These are phyloP conservation scores for Epinephelus moara DNA, from an alignment of 2,113 vertebrate species.

Conservation along the genomic window DNA sequence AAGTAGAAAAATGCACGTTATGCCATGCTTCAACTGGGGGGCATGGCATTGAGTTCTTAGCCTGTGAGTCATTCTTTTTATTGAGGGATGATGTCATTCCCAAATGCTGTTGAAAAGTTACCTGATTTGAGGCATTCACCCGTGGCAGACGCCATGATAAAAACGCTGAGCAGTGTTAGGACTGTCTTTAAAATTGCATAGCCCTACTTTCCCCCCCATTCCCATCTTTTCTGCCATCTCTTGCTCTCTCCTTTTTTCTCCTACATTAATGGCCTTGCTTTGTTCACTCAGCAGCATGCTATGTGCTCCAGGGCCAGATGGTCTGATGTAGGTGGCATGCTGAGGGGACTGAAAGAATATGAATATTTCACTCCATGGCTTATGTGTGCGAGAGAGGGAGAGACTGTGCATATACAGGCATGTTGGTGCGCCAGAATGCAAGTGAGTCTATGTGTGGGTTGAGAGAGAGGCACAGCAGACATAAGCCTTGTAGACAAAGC, in stretches of 20 bases:
- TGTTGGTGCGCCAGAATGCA: conserved; percentile 17
- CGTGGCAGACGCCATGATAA: conserved; percentile 37
- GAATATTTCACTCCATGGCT: conserved; percentile 73
- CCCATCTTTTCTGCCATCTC: conserved; percentile 34
- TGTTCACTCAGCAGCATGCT: conserved; percentile 61
- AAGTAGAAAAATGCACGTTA: conserved; percentile 32
- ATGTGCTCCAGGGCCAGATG: conserved; percentile 69
- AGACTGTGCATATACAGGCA: conserved; percentile 19
- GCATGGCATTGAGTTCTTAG: conserved; percentile 21
- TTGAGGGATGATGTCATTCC: conserved; percentile 70
- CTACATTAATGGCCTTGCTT: conserved; percentile 60
- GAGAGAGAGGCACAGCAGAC: conserved; percentile 46
- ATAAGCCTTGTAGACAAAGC: conserved; percentile 43
- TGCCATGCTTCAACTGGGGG: conserved; percentile 34
- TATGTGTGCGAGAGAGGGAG: conserved; percentile 25
- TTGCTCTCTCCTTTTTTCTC: conserved; percentile 11
- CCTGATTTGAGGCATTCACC: conserved; percentile 60
- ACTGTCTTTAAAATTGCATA: conserved; percentile 70
- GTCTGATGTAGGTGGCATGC: conserved; percentile 71
- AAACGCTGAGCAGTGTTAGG: conserved; percentile 25
- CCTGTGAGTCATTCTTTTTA: conserved; percentile 62
- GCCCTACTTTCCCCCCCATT: conserved; percentile 34
- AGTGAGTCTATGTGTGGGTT: conserved; percentile 36
- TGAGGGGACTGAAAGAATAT: conserved; percentile 65
- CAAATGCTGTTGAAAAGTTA: conserved; percentile 49